phyloP scores from a whole-genome alignment of 2,113 vertebrate species.

The Peromyscus leucopus region DNA sequence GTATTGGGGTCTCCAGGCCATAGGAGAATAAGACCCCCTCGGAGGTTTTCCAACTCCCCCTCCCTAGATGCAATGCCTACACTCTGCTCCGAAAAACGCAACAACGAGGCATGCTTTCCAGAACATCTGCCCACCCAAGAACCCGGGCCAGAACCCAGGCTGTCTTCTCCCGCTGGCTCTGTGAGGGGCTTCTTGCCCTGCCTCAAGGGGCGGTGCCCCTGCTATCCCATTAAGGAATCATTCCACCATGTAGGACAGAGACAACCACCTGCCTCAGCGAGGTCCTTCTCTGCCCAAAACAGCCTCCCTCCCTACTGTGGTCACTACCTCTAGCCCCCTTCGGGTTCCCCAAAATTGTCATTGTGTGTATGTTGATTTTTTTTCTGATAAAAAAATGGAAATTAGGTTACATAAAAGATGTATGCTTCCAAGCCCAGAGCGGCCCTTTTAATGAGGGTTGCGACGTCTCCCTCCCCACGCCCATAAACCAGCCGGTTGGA shows the following conservation, averaged over 20 bases:
- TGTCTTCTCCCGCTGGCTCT: not conserved
- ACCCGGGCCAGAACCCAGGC: not conserved
- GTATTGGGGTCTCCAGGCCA: not conserved
- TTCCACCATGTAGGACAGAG: not conserved
- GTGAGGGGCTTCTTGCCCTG: not conserved
- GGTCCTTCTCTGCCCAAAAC: not conserved
- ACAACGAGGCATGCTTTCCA: not conserved
- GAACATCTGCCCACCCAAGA: slow-evolving; percentile 12
- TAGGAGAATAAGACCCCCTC: not conserved
- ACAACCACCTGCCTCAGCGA: not conserved
- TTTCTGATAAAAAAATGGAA: slow-evolving; percentile 78
- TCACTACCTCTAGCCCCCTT: slow-evolving; percentile 29
- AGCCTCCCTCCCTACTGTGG: not conserved
- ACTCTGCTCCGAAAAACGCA: not conserved
- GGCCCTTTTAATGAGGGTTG: slow-evolving; percentile 88
- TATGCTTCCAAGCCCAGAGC: slow-evolving; percentile 84
- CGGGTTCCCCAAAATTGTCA: slow-evolving; percentile 61
- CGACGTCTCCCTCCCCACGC: slow-evolving; percentile 87
- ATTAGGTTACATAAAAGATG: slow-evolving; percentile 90
- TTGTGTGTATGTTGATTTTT: slow-evolving; percentile 31
- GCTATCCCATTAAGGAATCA: slow-evolving; percentile 4
- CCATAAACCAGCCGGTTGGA: slow-evolving; percentile 88
- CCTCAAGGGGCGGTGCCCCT: fast-evolving
- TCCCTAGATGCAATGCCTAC: not conserved
- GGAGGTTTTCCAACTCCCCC: no score